phyloP scores from a whole-genome alignment of 53 echinoderm and acorn worm species.

The Echinometra lucunter region DNA sequence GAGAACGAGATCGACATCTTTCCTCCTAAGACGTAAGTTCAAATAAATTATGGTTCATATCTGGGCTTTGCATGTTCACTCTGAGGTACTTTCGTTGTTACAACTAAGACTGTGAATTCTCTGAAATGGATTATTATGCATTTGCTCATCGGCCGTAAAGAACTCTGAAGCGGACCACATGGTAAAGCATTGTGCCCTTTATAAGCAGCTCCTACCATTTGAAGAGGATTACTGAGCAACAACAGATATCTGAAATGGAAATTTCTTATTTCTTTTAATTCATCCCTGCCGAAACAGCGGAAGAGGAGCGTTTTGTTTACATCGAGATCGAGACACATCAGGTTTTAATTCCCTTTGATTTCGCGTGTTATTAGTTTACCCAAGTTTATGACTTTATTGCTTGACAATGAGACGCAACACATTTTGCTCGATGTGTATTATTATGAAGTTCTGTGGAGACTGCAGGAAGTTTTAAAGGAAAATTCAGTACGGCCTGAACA shows the following conservation, averaged over 20 bases:
- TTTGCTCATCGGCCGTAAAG: too few species aligned
- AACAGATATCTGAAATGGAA: too few species aligned
- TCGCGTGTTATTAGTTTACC: background rate
- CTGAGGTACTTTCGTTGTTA: background rate
- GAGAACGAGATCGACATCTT: background rate
- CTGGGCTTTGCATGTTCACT: background rate
- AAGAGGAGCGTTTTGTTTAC: background rate
- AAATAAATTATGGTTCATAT: background rate
- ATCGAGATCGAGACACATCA: background rate
- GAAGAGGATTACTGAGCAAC: too few species aligned
- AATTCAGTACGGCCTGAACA: background rate
- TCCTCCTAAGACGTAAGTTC: background rate
- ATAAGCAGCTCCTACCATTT: too few species aligned
- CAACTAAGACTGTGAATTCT: too few species aligned
- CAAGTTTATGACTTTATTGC: background rate
- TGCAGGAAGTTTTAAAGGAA: background rate
- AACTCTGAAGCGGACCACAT: too few species aligned
- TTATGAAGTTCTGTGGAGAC: too few species aligned
- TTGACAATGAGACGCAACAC: too few species aligned
- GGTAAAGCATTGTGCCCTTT: too few species aligned
- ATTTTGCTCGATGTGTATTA: too few species aligned
- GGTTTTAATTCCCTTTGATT: background rate
- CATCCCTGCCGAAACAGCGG: background rate
- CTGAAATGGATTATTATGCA: too few species aligned
- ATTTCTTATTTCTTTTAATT: too few species aligned